phyloP scores from a whole-genome alignment of 2,888 invertebrate genomes.

The Catocala sponsa region DNA sequence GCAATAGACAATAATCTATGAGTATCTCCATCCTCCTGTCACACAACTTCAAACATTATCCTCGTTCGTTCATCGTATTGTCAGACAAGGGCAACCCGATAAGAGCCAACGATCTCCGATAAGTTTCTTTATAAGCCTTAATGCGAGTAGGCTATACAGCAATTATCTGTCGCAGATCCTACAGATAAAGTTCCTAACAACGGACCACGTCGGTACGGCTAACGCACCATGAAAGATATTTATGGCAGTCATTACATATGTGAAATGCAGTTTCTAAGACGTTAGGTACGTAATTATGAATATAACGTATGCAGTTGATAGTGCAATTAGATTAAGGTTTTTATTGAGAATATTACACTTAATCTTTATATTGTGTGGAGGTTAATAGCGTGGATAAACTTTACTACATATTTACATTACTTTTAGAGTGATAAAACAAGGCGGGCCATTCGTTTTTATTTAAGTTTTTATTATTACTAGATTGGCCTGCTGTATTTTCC shows the following conservation, averaged over 20 bases:
- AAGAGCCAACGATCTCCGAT: conserved; percentile 32
- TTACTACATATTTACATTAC: too few relatives aligned
- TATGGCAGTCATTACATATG: conserved; percentile 40
- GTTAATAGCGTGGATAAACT: too few relatives aligned
- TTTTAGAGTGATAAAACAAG: too few relatives aligned
- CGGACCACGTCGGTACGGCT: conserved; percentile 42
- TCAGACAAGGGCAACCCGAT: conserved; percentile 12
- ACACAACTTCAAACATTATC: conserved; percentile 2
- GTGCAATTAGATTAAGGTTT: conserved; percentile 11
- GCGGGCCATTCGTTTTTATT: too few relatives aligned
- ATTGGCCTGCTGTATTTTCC: too few relatives aligned
- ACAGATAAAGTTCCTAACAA: conserved; percentile 51
- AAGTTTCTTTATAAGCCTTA: conserved; percentile 41
- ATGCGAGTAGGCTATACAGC: conserved; percentile 46
- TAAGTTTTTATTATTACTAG: too few relatives aligned
- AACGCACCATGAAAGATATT: conserved; percentile 49
- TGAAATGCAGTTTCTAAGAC: conserved; percentile 43
- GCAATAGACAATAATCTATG: too few relatives aligned
- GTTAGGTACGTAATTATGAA: conserved; percentile 38
- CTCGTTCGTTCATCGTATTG: neutral
- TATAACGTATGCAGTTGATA: conserved; percentile 22
- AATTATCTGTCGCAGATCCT: conserved; percentile 59
- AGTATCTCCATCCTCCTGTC: neutral
- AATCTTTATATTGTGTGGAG: too few relatives aligned
- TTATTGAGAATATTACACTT: neutral